Base-by-base conservation (phyloP, 1,140 invertebrate genomes). In the Cephus cinctus region DNA sequence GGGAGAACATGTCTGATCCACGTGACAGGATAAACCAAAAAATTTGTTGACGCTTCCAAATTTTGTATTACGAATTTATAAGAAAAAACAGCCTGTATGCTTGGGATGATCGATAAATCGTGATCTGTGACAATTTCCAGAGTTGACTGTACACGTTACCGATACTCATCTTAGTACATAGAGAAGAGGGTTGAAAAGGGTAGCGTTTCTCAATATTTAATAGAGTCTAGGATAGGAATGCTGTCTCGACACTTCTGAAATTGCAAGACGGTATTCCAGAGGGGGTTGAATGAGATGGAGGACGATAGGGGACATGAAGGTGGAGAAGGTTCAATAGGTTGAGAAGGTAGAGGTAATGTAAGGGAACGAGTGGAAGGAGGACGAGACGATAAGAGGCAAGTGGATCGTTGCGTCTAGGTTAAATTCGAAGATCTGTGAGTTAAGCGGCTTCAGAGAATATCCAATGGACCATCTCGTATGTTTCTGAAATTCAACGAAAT, bases 171-270 rank as follows among this genome's bases (percentile, higher is more conserved):
- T n/a, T n/a, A n/a, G n/a, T n/a, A n/a, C n/a, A n/a, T n/a, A n/a
- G 22, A 20, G 39, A 12, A 21, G 22, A 14, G 23, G 27, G 41
- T 12, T 9, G 47, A 59, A 59, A 61, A 59, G 57, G 59, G 54
- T 59, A 54, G 53, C 54, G 61, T 69, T 67, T 62, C 69, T 75
- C 71, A 73, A 75, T 75, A 75, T 75, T 75, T 75, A 74, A 74
- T 73, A 74, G 67, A 67, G 65, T 72, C 69, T 66, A 63, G 65
- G 52, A 45, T 43, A 57, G 62, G 48, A 71, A 61, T 72, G 71
- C 72, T 76, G 67, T 61, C 72, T 74, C 72, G 69, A 74, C 71
- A 75, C 66, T 74, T 71, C 56, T 72, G 65, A 71, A 76, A 76
- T 76, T 72, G 69, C 69, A 64, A 65, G 64, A 64, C 67, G 60